Conservation (phyloP, 2,888 invertebrate species). For the Sinelater perroti region DNA sequence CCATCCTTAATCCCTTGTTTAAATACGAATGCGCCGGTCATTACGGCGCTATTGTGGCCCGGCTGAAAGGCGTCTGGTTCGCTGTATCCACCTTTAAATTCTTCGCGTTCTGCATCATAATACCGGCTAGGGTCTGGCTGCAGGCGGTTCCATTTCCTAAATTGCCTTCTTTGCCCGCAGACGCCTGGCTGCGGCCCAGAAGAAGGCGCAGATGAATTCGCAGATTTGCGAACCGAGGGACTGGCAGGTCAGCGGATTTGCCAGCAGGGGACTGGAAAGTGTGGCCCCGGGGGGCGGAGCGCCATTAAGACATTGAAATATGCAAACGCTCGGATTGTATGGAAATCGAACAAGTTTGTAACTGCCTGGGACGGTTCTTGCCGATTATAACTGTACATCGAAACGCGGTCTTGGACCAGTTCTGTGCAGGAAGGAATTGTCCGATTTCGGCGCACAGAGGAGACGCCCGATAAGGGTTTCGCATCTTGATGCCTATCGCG, state of each 20-base stretch:
- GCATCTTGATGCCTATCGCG: no score
- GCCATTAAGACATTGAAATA: conserved; percentile 37
- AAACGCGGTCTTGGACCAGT: no score
- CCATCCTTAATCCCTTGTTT: no score
- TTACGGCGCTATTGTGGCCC: no score
- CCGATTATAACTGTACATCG: conserved; percentile 24
- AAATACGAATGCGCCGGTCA: no score
- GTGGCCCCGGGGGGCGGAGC: conserved; percentile 35
- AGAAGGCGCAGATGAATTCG: conserved; percentile 39
- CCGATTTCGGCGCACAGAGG: no score
- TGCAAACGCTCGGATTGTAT: conserved; percentile 37
- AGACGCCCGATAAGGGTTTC: no score
- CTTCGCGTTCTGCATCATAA: no score
- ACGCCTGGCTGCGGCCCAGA: conserved; percentile 25
- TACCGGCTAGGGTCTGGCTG: conserved; percentile 10
- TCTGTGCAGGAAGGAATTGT: no score
- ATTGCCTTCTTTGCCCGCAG: conserved; percentile 38
- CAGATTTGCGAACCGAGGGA: conserved; percentile 37
- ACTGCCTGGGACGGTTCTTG: conserved; percentile 21
- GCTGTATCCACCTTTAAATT: no score
- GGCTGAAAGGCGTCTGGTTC: no score
- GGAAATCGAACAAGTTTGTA: conserved; percentile 39
- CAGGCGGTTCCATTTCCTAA: conserved; percentile 27
- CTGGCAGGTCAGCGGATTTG: conserved; percentile 41
- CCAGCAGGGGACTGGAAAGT: conserved; percentile 37